Conservation (phyloP, 2,113 vertebrate genomes). For the Martes martes region DNA sequence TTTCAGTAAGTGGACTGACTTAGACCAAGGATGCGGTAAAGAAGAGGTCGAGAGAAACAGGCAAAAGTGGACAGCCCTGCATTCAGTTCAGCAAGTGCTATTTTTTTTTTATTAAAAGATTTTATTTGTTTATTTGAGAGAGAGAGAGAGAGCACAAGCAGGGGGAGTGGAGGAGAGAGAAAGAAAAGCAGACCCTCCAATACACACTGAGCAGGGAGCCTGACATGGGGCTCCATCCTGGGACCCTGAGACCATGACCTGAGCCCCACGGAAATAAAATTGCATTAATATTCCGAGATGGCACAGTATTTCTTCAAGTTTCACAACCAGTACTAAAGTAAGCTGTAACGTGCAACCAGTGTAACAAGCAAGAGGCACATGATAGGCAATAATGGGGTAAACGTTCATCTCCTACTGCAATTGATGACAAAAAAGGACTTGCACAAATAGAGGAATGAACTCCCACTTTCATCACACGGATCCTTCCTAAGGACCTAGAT, state of each 20-base stretch:
- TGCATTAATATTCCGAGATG: conserved; percentile 56
- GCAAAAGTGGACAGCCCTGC: neutral
- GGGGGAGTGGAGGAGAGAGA: no score
- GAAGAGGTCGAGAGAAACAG: neutral
- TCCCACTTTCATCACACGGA: neutral
- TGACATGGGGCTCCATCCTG: neutral
- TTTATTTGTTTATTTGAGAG: no score
- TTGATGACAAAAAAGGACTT: conserved; percentile 51
- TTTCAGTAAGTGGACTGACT: neutral
- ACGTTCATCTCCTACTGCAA: conserved; percentile 45
- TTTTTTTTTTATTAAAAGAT: no score
- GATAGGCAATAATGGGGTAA: conserved; percentile 48
- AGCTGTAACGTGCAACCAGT: conserved; percentile 21
- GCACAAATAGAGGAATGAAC: neutral
- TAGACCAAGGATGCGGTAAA: neutral
- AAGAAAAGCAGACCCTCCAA: no score
- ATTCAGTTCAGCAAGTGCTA: neutral
- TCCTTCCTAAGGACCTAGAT: neutral
- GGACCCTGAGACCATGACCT: neutral
- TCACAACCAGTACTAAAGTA: conserved; percentile 53
- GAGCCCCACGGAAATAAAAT: neutral
- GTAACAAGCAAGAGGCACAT: conserved; percentile 55
- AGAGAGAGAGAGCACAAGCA: no score
- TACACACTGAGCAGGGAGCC: neutral
- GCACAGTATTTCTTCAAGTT: conserved; percentile 34